phyloP scores from a whole-genome alignment of 2,888 invertebrate genomes.

The Nebria salina region DNA sequence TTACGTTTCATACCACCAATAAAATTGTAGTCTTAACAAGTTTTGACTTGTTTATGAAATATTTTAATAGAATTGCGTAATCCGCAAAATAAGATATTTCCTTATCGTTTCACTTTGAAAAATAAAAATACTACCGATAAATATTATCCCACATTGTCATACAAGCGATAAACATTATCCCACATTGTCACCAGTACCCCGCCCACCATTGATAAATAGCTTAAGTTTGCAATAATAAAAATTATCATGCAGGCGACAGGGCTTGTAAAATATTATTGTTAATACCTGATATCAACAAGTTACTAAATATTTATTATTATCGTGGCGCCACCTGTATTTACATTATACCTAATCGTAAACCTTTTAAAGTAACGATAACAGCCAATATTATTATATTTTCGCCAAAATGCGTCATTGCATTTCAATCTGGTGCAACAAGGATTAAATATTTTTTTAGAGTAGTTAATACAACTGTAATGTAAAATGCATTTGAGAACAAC shows the following conservation, averaged over 20 bases:
- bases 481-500: neutral
- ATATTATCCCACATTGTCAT: neutral
- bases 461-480: neutral
- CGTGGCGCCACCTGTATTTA: neutral
- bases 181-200: neutral
- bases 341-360: neutral
- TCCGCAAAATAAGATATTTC: neutral
- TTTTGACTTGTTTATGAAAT: too few species aligned
- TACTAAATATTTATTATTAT: neutral
- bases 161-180: neutral
- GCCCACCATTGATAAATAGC: neutral
- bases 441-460: neutral
- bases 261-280: neutral
- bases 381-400: neutral
- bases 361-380: neutral
- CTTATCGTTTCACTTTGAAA: neutral
- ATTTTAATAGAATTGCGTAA: too few species aligned
- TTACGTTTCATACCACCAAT: too few species aligned
- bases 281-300: neutral
- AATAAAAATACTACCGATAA: neutral
- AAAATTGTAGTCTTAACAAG: too few species aligned
- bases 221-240: neutral
- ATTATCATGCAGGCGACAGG: neutral
- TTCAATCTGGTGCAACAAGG: neutral
- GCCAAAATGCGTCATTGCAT: neutral